These are phyloP conservation scores for Andrena flavipes DNA, from an alignment of 2,888 invertebrate species.

Conservation along the genomic window DNA sequence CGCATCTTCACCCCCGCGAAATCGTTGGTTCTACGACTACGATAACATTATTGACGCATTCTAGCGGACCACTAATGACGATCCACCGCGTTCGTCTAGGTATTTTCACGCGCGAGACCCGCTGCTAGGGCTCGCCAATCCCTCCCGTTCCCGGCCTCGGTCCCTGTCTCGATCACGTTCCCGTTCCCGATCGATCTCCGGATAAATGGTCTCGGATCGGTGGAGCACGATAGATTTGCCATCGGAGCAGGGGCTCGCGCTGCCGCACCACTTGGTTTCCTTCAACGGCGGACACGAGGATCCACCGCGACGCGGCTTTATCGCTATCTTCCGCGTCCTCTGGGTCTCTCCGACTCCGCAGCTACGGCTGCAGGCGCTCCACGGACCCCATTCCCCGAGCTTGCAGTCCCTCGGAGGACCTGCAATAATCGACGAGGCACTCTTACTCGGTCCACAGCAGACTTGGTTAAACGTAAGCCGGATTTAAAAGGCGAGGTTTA, in stretches of 20 bases:
- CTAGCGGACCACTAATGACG: slow-evolving; percentile 39
- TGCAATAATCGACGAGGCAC: slow-evolving; percentile 69
- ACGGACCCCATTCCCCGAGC: slow-evolving; percentile 94
- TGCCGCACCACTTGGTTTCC: slow-evolving; percentile 95
- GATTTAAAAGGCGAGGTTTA: slow-evolving; percentile 3
- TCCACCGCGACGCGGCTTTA: slow-evolving; percentile 92
- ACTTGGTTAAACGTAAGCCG: background rate
- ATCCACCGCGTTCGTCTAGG: slow-evolving; percentile 48
- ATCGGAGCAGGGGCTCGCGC: slow-evolving; percentile 88
- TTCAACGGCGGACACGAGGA: slow-evolving; percentile 93
- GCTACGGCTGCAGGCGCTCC: slow-evolving; percentile 94
- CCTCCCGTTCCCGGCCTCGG: background rate
- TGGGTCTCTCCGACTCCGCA: slow-evolving; percentile 96
- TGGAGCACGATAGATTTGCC: slow-evolving; percentile 67
- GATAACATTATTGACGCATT: slow-evolving; percentile 56
- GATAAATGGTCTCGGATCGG: slow-evolving; percentile 15
- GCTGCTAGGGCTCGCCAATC: background rate
- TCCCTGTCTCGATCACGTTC: too few species aligned
- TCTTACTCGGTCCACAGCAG: background rate
- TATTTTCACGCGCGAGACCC: slow-evolving; percentile 17
- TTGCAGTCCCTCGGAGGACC: slow-evolving; percentile 92
- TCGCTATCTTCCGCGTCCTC: slow-evolving; percentile 91
- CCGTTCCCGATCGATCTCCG: slow-evolving; percentile 1
- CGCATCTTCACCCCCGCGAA: slow-evolving; percentile 35
- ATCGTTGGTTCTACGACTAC: slow-evolving; percentile 56